Evolutionary conservation across 2,113 vertebrate genomes (phyloP).

Genomic region (Rattus rattus): DNA sequence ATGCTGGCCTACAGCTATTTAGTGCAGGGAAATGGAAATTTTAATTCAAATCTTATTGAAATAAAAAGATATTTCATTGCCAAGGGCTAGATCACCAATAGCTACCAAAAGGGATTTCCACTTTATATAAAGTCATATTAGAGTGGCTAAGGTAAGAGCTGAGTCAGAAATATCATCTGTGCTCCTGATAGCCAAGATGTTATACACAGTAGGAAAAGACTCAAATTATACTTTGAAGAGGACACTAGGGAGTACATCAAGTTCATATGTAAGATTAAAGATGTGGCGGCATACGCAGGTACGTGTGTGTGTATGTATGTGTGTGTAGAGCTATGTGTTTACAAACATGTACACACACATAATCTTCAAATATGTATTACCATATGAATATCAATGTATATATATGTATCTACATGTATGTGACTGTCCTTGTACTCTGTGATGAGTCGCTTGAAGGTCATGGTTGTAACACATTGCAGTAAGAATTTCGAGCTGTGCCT

Average conservation of each 20-base stretch:
- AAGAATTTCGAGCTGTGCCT: background rate
- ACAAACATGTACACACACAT: background rate
- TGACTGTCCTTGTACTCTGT: background rate
- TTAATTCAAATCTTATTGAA: background rate
- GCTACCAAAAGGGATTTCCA: background rate
- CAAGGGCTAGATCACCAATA: background rate
- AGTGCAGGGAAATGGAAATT: background rate
- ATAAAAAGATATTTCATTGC: background rate
- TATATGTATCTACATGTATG: background rate
- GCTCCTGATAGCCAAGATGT: background rate
- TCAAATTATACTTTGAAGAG: slow-evolving; percentile 7
- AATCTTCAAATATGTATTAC: background rate
- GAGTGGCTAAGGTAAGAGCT: background rate
- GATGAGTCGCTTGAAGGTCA: background rate
- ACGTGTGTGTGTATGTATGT: background rate
- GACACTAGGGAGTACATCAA: background rate
- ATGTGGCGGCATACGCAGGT: too few relatives aligned
- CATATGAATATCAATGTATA: background rate
- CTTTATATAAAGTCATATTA: background rate
- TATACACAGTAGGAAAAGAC: slow-evolving; percentile 19
- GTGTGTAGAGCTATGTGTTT: background rate
- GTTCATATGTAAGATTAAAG: background rate
- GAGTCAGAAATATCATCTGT: background rate
- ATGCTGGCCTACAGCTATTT: background rate
- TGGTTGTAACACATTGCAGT: background rate